Evolutionary conservation across 2,797 vertebrate species (phyloP), one percentile per base, ranked within the genome.

Genomic region (Phylloscopus collybita): DNA sequence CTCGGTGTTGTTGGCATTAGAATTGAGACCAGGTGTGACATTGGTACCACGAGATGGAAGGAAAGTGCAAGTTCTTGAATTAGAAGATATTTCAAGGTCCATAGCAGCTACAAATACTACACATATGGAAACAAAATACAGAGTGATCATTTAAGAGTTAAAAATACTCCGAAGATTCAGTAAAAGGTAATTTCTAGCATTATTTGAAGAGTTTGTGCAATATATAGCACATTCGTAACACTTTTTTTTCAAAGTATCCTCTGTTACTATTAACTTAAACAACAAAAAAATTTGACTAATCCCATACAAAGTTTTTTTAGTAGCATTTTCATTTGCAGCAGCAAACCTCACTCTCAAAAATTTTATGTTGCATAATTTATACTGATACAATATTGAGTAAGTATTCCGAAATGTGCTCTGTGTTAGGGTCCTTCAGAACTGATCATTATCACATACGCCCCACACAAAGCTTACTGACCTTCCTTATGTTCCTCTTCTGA

Each of bases 1-100:
- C 65, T 98, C 98, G 0, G 97, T 96, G 97, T 95, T 99, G 97
- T 97, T 98, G 16, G 98, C 97, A 56, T 98, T 97, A 45, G 98
- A 98, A 81, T 94, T 96, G 25, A 98, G 96, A 96, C 98, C 97
- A 34, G 98, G 83, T 29, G 96, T 18, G 32, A 91, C 88, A 62
- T 97, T 95, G 34, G 97, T 93, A 79, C 93, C 81, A 18, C 91
- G 92, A 91, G 92, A 60, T 19, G 98, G 96, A 62, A 97, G 83
- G 10, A 95, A 96, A 93, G 95, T 90, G 83, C 96, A 97, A 25
- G 96, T 92, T 97, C 96, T 97, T 88, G 97, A 96, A 83, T 97
- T 92, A 53, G 98, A 96, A 79, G 98, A 93, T 87, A 97, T 93
- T 96, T 98, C 97, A 70, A 97, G 91, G 94, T 98, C 98, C 92